Evolutionary conservation across 2,113 vertebrate species (phyloP).

Genomic region (Neolamprologus cancellatus): DNA sequence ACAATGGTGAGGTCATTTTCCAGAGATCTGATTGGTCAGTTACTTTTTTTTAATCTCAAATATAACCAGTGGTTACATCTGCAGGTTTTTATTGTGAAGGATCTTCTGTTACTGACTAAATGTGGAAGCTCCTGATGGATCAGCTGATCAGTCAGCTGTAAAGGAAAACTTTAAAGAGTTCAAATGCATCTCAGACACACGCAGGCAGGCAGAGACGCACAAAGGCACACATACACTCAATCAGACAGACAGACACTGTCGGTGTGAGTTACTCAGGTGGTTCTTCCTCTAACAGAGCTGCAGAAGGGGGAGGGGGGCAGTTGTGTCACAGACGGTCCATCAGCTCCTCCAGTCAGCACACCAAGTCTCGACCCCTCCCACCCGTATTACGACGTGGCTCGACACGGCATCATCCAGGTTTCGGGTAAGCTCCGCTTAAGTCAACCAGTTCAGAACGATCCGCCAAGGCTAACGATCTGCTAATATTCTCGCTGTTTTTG

Average conservation of each 20-base stretch:
- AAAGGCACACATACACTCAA: neutral
- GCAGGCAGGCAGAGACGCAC: neutral
- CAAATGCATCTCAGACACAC: neutral
- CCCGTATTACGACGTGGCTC: constrained; percentile 81
- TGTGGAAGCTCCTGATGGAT: neutral
- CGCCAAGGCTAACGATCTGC: neutral
- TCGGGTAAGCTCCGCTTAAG: constrained; percentile 60
- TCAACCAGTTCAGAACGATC: neutral
- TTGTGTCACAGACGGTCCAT: neutral
- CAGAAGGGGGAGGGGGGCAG: constrained; percentile 44
- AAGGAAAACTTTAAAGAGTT: neutral
- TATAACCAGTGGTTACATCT: neutral
- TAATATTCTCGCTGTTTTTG: neutral
- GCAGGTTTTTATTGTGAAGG: neutral
- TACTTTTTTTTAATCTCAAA: neutral
- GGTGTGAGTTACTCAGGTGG: neutral
- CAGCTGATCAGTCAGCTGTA: neutral
- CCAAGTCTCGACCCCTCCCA: constrained; percentile 62
- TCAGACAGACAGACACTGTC: neutral
- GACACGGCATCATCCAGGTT: constrained; percentile 83
- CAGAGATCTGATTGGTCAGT: neutral
- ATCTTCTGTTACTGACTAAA: neutral
- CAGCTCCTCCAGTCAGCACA: neutral
- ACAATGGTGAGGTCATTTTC: neutral
- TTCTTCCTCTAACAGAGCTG: constrained; percentile 57